These are phyloP conservation scores for Podarcis siculus DNA, from an alignment of 2,797 vertebrate species.

Conservation along the genomic window DNA sequence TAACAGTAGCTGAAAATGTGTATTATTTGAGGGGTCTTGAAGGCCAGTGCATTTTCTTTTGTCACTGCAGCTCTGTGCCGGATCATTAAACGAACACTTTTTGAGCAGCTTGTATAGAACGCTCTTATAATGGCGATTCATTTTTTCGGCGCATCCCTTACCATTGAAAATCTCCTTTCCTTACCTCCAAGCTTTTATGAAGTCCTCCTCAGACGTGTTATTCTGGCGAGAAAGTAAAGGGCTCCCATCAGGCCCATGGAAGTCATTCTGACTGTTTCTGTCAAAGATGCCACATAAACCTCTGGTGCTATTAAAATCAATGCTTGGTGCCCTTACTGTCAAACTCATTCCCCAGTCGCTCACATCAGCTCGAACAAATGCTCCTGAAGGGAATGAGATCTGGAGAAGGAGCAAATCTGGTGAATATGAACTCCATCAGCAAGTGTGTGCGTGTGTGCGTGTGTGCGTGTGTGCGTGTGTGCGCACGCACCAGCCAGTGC, in stretches of 20 bases:
- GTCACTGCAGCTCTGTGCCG: constrained; percentile 6
- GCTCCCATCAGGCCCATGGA: constrained; percentile 64
- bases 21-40: background rate
- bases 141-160: constrained; percentile 16
- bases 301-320: constrained; percentile 78
- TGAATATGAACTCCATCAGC: background rate
- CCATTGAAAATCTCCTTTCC: background rate
- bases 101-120: constrained; percentile 27
- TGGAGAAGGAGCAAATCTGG: constrained; percentile 39
- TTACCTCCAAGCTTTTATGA: constrained; percentile 83
- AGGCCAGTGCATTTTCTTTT: background rate
- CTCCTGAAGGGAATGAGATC: constrained; percentile 85
- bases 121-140: background rate
- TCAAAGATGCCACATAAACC: constrained; percentile 84
- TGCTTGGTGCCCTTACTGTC: constrained; percentile 73
- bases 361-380: constrained; percentile 81
- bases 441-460: background rate
- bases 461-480: no score
- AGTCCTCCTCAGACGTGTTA: constrained; percentile 68
- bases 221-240: constrained; percentile 41
- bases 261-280: constrained; percentile 80
- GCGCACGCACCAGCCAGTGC: background rate
- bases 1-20: background rate
- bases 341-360: constrained; percentile 83
- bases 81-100: constrained; percentile 12